Conservation (phyloP, 2,113 vertebrate genomes). For the Pavo muticus region DNA sequence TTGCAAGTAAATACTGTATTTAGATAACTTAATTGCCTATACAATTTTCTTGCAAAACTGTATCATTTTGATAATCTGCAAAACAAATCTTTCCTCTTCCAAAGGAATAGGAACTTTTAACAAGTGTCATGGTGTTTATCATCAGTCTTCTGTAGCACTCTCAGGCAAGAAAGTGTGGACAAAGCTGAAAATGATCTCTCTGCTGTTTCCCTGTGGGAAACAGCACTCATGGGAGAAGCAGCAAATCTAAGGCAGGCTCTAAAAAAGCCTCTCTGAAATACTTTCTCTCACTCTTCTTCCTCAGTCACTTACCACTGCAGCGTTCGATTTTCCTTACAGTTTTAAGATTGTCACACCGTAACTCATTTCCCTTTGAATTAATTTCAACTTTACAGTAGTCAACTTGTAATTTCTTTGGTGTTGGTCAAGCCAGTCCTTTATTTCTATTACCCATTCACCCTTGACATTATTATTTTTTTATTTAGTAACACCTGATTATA, state of each 20-base stretch:
- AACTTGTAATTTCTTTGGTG: background rate
- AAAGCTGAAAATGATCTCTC: background rate
- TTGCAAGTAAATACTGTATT: background rate
- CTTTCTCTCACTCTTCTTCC: background rate
- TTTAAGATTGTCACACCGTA: background rate
- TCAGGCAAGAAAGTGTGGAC: background rate
- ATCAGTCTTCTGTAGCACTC: background rate
- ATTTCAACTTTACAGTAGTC: background rate
- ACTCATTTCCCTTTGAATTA: background rate
- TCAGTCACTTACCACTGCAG: rapidly evolving
- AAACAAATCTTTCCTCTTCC: background rate
- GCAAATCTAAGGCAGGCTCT: background rate
- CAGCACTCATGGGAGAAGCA: background rate
- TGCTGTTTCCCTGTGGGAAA: background rate
- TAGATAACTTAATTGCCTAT: background rate
- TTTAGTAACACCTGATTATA: background rate
- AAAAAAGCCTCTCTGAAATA: background rate
- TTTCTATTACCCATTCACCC: background rate
- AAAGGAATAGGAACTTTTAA: background rate
- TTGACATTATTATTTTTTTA: background rate
- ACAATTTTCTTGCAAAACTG: background rate
- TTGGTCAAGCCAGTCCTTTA: background rate
- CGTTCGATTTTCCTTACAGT: background rate
- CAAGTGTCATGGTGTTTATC: background rate
- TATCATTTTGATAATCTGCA: background rate